phyloP scores from a whole-genome alignment of 2,888 invertebrate genomes.

The Lottia gigantea region DNA sequence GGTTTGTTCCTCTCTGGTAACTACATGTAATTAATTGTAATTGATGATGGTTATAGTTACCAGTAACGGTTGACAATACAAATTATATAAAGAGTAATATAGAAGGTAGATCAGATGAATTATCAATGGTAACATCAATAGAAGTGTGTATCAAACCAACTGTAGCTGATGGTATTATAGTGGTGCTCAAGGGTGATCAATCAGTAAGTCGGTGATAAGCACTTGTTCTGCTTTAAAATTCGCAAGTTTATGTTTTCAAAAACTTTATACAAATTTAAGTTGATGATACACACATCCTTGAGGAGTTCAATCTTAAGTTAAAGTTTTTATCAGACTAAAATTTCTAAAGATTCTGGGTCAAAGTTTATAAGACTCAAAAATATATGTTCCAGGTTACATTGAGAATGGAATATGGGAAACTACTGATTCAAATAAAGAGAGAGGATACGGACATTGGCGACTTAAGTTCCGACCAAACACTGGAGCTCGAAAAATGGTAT shows the following conservation, averaged over 20 bases:
- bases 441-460: neutral
- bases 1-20: too few species aligned
- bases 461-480: neutral
- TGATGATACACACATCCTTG: too few species aligned
- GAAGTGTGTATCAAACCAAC: conserved; percentile 29
- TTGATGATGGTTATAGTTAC: neutral
- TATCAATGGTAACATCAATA: conserved; percentile 25
- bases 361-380: neutral
- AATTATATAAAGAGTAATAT: conserved; percentile 2
- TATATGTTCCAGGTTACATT: neutral
- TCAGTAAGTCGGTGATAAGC: conserved; percentile 23
- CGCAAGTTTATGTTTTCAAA: too few species aligned
- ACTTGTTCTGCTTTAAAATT: too few species aligned
- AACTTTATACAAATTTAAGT: too few species aligned
- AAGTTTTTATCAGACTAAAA: too few species aligned
- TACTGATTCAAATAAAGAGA: neutral
- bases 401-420: neutral
- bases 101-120: neutral
- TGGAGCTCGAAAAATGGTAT: neutral
- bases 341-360: too few species aligned
- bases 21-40: too few species aligned
- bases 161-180: conserved; percentile 23
- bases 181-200: conserved; percentile 30
- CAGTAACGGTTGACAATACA: neutral
- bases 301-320: too few species aligned